Conservation (phyloP, 1,140 invertebrate species). For the Melitaea cinxia region DNA sequence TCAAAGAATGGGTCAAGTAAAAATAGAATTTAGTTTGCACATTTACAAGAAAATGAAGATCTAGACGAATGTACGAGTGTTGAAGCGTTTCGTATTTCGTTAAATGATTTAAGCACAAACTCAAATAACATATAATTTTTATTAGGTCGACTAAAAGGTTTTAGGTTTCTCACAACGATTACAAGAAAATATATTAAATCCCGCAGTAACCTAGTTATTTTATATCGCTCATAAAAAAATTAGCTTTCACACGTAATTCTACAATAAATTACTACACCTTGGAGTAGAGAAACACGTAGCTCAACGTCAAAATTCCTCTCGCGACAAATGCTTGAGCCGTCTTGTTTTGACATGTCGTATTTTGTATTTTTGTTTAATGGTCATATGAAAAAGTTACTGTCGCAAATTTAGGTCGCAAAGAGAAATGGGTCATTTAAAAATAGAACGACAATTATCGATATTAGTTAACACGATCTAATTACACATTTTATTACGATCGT, state of each 20-base stretch:
- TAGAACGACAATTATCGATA: conserved; percentile 60
- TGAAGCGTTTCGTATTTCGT: too few species aligned
- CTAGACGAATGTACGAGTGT: background rate
- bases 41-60: conserved; percentile 49
- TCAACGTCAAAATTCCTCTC: conserved; percentile 51
- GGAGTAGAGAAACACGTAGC: conserved; percentile 46
- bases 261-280: conserved; percentile 48
- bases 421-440: conserved; percentile 72
- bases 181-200: conserved; percentile 2
- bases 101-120: too few species aligned
- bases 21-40: conserved; percentile 62
- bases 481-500: conserved; percentile 17
- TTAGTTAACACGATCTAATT: conserved; percentile 76
- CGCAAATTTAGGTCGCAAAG: conserved; percentile 69
- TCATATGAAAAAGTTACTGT: conserved; percentile 63
- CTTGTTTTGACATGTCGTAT: conserved; percentile 62
- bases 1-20: conserved; percentile 62
- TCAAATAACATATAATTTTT: background rate
- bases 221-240: conserved; percentile 21
- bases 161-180: background rate
- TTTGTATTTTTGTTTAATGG: conserved; percentile 74
- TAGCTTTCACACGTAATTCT: conserved; percentile 34
- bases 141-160: background rate
- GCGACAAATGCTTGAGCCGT: conserved; percentile 52
- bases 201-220: conserved; percentile 33